Evolutionary conservation across 2,113 vertebrate genomes (phyloP), one percentile per base, ranked within the genome.

Genomic region (Seriola aureovittata): DNA sequence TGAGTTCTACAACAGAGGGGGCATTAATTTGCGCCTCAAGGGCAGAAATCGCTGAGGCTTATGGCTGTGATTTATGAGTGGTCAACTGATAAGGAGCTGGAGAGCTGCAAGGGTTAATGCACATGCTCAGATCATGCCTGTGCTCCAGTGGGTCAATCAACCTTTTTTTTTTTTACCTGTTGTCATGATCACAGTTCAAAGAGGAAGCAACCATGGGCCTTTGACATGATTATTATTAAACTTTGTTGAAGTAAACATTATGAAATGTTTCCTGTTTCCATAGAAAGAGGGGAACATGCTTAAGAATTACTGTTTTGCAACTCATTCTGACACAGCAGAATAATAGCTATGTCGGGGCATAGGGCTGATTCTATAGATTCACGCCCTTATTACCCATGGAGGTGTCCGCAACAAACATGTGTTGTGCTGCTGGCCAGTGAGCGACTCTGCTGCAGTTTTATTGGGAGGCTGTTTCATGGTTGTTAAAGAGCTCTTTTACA

Each of bases 11-110:
- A 44, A 72, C 75, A 78, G 64, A 75, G 55, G 74, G 82, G 75
- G n/a, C 52, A 84, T 90, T 80, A 42, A 84, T 89, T 75, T 82
- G 40, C 16, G 11, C 82, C 84, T 69, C 17, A 40, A 58, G 66
- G 82, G 29, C 17, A 63, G 62, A 29, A 85, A 9, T 80, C 75
- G 87, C 48, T 16, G 5, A 60, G 32, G 12, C 68, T 46, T 72
- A 16, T 25, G 46, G 72, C 58, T 80, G 63, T 59, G 67, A 69
- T 52, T 55, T 64, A 75, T 63, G 21, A 74, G 13, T 8, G 67
- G 65, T 75, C 81, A 84, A 71, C 71, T 85, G 29, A 82, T 81
- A 76, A 52, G 58, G 38, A 54, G 72, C 32, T 65, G 32, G 60
- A 55, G 67, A 3, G 1, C 8, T 17, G 19, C 9, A 69, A 60